These are phyloP conservation scores for Carettochelys insculpta DNA, from an alignment of 2,113 vertebrate species.

Conservation along the genomic window DNA sequence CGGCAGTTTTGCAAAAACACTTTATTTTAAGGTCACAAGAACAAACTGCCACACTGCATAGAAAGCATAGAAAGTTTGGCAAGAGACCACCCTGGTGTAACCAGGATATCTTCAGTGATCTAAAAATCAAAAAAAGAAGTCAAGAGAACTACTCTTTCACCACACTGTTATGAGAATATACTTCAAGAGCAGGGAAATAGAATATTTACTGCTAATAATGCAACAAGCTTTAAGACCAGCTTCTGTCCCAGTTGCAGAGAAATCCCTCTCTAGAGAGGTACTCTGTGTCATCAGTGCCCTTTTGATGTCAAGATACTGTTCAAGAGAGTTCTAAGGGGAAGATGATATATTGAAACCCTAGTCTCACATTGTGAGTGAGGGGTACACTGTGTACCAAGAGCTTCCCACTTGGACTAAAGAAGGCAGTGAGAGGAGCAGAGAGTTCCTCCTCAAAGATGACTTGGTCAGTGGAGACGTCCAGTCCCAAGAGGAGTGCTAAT, in stretches of 20 bases:
- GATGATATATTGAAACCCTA: not conserved
- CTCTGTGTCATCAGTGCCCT: not conserved
- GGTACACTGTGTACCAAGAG: not conserved
- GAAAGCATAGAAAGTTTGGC: too few relatives aligned
- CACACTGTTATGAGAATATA: not conserved
- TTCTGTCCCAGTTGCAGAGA: not conserved
- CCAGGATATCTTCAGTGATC: too few relatives aligned
- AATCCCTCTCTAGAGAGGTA: not conserved
- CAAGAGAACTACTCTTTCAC: too few relatives aligned
- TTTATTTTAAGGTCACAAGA: too few relatives aligned
- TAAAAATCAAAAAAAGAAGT: too few relatives aligned
- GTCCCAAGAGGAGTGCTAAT: not conserved
- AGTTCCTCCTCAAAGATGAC: not conserved
- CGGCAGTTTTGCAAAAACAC: too few relatives aligned
- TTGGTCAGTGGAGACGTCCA: not conserved
- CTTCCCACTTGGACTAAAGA: not conserved
- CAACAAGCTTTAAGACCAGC: not conserved
- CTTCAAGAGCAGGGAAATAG: not conserved
- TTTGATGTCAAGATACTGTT: not conserved
- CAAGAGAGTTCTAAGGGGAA: not conserved
- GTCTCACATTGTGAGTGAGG: not conserved
- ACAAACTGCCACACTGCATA: too few relatives aligned
- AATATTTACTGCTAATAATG: not conserved
- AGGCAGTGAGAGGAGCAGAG: not conserved
- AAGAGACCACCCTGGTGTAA: too few relatives aligned